Percentiles rank a stretch among this genome's conserved stretches.
Evolutionary conservation across 2,113 vertebrate species (phyloP).

Genomic region (Dicaeum eximium): DNA sequence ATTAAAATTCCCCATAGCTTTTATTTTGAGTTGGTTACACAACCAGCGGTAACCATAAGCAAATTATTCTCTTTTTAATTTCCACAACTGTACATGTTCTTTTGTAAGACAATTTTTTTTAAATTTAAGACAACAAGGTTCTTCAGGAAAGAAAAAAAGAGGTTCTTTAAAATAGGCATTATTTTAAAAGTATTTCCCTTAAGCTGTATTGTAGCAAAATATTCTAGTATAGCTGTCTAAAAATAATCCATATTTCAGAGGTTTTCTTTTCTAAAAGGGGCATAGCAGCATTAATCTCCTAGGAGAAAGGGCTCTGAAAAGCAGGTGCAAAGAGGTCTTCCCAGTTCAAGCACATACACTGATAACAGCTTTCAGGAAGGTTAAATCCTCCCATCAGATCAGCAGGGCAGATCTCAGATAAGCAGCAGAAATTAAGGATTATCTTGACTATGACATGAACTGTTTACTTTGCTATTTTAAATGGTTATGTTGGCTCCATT

Average conservation of each 20-base stretch:
- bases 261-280: slow-evolving; percentile 10
- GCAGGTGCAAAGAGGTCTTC: slow-evolving; percentile 49
- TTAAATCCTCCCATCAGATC: slow-evolving; percentile 60
- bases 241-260: slow-evolving; percentile 10
- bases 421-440: slow-evolving; percentile 62
- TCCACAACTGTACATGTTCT: not conserved
- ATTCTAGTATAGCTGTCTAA: not conserved
- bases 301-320: slow-evolving; percentile 26
- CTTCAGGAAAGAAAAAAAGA: not conserved
- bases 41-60: not conserved
- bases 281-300: not conserved
- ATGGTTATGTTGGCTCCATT: slow-evolving; percentile 6
- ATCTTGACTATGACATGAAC: slow-evolving; percentile 51
- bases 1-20: not conserved
- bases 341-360: slow-evolving; percentile 34
- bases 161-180: not conserved
- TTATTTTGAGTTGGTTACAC: not conserved
- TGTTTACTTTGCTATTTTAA: slow-evolving; percentile 60
- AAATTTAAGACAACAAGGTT: not conserved
- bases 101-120: not conserved
- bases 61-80: not conserved
- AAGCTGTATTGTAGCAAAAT: not conserved
- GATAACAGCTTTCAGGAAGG: slow-evolving; percentile 44
- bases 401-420: slow-evolving; percentile 34
- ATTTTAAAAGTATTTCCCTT: not conserved